phyloP scores from a whole-genome alignment of 2,113 vertebrate genomes.

The Pholis gunnellus region DNA sequence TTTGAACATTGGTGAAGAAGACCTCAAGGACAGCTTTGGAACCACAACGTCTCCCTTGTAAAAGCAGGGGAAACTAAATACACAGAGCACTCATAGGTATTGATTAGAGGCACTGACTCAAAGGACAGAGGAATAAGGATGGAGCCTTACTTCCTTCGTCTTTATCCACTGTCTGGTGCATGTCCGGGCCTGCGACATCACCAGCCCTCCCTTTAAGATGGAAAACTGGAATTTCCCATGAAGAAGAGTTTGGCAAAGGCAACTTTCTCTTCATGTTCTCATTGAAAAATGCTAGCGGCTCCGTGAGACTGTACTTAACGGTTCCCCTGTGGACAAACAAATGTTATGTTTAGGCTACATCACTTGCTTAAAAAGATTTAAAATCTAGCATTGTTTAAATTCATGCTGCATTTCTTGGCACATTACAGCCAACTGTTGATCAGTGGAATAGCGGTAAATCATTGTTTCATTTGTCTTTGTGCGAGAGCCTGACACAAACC shows the following conservation, averaged over 20 bases:
- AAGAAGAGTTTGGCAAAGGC: conserved; percentile 13
- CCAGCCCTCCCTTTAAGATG: neutral
- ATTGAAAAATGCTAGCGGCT: neutral
- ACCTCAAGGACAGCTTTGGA: conserved; percentile 12
- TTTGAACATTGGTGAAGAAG: neutral
- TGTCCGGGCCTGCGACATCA: conserved; percentile 42
- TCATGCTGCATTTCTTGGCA: neutral
- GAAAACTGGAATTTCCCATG: conserved; percentile 56
- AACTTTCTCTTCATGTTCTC: conserved; percentile 12
- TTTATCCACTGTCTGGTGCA: conserved; percentile 26
- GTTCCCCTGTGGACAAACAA: neutral
- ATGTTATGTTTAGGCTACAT: neutral
- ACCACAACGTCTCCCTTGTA: conserved; percentile 26
- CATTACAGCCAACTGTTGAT: no score
- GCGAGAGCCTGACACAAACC: neutral
- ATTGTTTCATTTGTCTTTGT: no score
- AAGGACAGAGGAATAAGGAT: conserved; percentile 28
- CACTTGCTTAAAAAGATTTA: neutral
- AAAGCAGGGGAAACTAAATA: conserved; percentile 7
- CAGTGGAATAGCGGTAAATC: no score
- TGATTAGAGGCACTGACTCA: conserved; percentile 48
- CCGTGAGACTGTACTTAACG: neutral
- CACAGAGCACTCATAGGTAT: conserved; percentile 29
- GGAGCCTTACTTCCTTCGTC: conserved; percentile 25
- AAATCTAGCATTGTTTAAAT: neutral